Evolutionary conservation across 2,113 vertebrate genomes (phyloP), one percentile per base, ranked within the genome.

Genomic region (Uria aalge): DNA sequence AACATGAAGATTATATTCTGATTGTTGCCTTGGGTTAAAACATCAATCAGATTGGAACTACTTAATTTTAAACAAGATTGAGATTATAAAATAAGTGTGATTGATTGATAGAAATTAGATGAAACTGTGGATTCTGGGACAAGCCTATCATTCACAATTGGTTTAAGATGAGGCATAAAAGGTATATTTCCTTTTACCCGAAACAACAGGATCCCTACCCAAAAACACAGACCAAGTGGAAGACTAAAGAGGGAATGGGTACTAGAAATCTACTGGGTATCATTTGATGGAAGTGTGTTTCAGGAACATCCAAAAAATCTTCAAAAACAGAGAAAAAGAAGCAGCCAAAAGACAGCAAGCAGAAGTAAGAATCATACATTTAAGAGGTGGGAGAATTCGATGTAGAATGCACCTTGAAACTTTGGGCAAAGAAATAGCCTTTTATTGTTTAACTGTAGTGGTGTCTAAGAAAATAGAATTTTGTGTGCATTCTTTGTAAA

Each of bases 101-200:
- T 41, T 24, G 8, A 57, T 41, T 23, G 8, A 57, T 41, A 43
- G 15, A 69, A 77, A 7, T 50, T 56, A 87, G 23, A 67, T 45
- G 36, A 84, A 89, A 74, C 59, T 53, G 60, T 63, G 12, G 22
- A 12, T 74, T 20, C 19, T 81, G n/a, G n/a, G 22, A 56, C 41
- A 87, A 80, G 11, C 3, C 11, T 53, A 26, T 59, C 3, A 79
- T 41, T 73, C 45, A 45, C 16, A 26, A 15, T 5, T 60, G 5
- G 12, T 57, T 84, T 84, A 60, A 83, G 30, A 77, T 3, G 3
- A 71, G 8, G 21, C 7, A 74, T 62, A 77, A 68, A 73, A 76
- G 2, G 1, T 5, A 0, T 47, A 21, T 73, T 72, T 85, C 13
- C 10, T 76, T 47, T 26, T 60, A 40, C 12, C 8, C 30, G 11